Conservation (phyloP, 2,113 vertebrate species). For the Sula dactylatra region DNA sequence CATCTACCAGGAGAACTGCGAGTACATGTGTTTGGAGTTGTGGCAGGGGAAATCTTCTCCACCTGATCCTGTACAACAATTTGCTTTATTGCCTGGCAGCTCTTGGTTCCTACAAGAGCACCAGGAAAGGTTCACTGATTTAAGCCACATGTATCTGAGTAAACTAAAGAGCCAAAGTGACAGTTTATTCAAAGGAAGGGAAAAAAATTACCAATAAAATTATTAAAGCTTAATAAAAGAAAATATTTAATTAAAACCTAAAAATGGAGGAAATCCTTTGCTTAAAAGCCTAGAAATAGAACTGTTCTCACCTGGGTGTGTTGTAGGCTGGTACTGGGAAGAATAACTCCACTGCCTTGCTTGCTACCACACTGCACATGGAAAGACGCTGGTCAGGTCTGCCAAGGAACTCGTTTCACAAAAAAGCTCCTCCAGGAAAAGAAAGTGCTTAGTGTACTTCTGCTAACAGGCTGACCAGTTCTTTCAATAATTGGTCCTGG, state of each 20-base stretch:
- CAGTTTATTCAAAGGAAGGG: neutral
- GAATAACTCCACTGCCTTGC: neutral
- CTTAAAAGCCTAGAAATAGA: neutral
- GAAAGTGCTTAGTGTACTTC: neutral
- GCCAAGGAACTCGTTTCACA: neutral
- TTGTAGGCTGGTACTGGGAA: neutral
- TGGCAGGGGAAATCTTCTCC: neutral
- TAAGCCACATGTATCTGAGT: neutral
- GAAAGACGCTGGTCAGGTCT: neutral
- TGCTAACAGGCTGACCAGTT: neutral
- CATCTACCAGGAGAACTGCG: neutral
- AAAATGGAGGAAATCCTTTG: neutral
- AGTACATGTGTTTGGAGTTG: neutral
- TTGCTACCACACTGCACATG: accelerated
- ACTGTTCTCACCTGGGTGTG: neutral
- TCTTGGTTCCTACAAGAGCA: neutral
- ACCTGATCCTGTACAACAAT: neutral
- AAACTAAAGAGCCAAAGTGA: neutral
- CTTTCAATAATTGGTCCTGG: neutral
- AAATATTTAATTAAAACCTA: neutral
- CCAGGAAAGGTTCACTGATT: neutral
- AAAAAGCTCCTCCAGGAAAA: neutral
- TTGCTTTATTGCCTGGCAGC: neutral
- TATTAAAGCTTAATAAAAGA: neutral
- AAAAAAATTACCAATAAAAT: neutral